Evolutionary conservation across 92 coral and sea anemone genomes (phyloP), one percentile per base, ranked within the genome.

Genomic region (Porites evermanni): DNA sequence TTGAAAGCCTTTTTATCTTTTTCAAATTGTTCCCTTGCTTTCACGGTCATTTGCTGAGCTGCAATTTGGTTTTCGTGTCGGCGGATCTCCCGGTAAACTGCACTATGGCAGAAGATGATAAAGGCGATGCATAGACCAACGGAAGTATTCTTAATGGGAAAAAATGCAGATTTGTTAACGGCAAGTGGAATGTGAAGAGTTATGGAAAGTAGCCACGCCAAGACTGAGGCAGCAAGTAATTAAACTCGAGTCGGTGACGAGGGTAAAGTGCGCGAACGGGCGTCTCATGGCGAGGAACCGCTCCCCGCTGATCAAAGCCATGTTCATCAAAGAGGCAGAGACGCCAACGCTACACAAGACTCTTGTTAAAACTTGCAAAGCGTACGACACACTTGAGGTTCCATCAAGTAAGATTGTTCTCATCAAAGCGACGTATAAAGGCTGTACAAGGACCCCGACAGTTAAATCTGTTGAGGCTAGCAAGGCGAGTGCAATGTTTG

Each of bases 211-310:
- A 72, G 60, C 76, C 76, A 72, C 10, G 21, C 76, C 29, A 50
- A 12, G 20, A 16, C 76, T 16, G 56, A 72, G 23, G 76, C 0
- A 44, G 51, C 17, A 17, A 44, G 58, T 51, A 72, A n/a, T n/a
- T n/a, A n/a, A 72, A 47, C 77, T 59, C 17, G 61, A 3, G 16
- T 53, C 51, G 77, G 77, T 72, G 23, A 72, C 77, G 23, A n/a
- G 24, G 9, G 23, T 50, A 2, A 12, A 2, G 77, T 19, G 12
- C 6, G 77, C 26, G 32, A 72, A 72, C 8, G 38, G 29, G 59
- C n/a, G 26, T 29, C n/a, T 47, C 14, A 72, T 47, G 29, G 77
- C 77, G 0, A 72, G 77, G 8, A 16, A 72, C 11, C 77, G 44
- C 11, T n/a, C 77, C 8, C 77, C 32, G 18, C 77, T 51, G 51